Base-by-base conservation (phyloP, 2,113 vertebrate genomes). In the Mastomys natalensis region DNA sequence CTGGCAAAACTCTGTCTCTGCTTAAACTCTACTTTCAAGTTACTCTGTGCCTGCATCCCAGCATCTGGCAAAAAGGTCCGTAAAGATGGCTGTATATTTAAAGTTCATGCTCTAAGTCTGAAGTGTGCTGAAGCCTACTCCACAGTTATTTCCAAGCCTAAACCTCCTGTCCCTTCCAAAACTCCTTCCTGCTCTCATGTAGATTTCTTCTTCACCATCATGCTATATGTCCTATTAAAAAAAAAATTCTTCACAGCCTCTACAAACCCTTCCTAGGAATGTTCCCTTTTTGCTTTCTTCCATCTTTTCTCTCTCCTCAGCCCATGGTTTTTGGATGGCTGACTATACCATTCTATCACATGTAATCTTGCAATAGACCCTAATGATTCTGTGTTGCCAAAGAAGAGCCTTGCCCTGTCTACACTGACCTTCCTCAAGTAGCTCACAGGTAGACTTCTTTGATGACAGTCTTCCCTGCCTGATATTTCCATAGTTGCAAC, bases 41-140 rank as follows among this genome's bases (percentile, higher is more conserved):
- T 84, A 37, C 11, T 68, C 43, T 77, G 3, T 51, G 37, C 15
- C 45, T 92, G 7, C 31, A 88, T 9, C 29, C 64, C 68, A 92
- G 48, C 5, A 85, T 1, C 64, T 70, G 22, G 17, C 55, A 45
- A 82, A 53, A 86, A 72, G 62, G 17, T 7, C 53, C 5, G 6
- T 62, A 62, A 87, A 40, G 58, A 51, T 62, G 45, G 21, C 16
- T 34, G 34, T 2, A 55, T 37, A 72, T 85, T 91, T 95, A 60
- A 94, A 66, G 91, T 72, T 73, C 40, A 74, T 5, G n/a, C 34
- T 62, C 68, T 78, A 93, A 93, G 77, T 73, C 68, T 89, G 43
- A 74, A 82, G 70, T 21, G 2, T 58, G 73, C 34, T 72, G 72
- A 95, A 55, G 3, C 13, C 53, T 66, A 53, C 31, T 73, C 87